Percentiles rank a stretch among this genome's conserved stretches.
phyloP scores from a whole-genome alignment of 2,888 invertebrate species.

The Epinotia bilunana region DNA sequence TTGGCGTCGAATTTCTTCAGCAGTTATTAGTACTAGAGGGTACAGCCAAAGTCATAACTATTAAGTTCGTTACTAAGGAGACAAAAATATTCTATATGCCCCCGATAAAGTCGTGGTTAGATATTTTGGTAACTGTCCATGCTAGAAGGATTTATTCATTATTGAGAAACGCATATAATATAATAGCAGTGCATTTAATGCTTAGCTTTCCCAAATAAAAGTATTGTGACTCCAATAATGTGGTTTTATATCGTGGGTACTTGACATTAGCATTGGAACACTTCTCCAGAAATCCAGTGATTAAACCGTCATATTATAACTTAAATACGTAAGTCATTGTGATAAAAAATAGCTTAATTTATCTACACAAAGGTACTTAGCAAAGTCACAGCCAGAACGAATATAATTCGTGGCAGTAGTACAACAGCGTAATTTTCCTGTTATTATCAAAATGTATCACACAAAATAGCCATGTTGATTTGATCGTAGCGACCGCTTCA shows the following conservation, averaged over 20 bases:
- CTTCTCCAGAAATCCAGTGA: not conserved
- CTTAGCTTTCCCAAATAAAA: not conserved
- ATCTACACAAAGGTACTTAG: not conserved
- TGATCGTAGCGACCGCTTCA: conserved; percentile 14
- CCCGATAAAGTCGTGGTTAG: not conserved
- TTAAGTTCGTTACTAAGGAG: not conserved
- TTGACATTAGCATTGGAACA: not conserved
- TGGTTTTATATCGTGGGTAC: too few relatives aligned
- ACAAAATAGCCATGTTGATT: conserved; percentile 19
- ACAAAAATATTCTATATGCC: not conserved
- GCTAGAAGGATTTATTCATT: too few relatives aligned
- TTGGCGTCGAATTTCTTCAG: conserved; percentile 17
- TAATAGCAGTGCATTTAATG: too few relatives aligned
- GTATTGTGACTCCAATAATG: not conserved
- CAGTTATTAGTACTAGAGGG: conserved; percentile 4
- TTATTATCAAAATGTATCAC: conserved; percentile 19
- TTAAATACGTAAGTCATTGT: not conserved
- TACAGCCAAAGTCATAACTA: not conserved
- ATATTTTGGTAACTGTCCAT: not conserved
- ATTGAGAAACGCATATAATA: too few relatives aligned
- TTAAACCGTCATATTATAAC: not conserved
- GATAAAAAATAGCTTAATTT: not conserved
- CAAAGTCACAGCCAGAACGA: not conserved
- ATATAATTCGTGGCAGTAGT: not conserved
- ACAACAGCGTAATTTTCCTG: conserved; percentile 6